A percentile compares a stretch with the other conserved stretches of the same genome.
phyloP scores from a whole-genome alignment of 1,140 invertebrate genomes.

The Batillaria attramentaria region DNA sequence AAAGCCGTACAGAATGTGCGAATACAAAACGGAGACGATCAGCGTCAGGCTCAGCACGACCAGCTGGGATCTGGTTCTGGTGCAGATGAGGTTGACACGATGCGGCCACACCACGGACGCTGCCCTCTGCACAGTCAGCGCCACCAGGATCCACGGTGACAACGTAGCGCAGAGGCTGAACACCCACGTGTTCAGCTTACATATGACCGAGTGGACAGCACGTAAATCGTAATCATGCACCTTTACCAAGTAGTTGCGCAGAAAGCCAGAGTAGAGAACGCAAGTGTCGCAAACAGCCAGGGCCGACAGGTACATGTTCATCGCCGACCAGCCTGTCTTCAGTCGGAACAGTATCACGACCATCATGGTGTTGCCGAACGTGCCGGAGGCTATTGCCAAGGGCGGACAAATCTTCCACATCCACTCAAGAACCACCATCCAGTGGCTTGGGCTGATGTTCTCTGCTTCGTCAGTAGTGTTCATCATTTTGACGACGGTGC shows the following conservation, averaged over 20 bases:
- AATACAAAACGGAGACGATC: background rate
- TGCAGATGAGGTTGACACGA: background rate
- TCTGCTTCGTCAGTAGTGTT: too few species aligned
- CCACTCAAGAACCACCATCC: too few species aligned
- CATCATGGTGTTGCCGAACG: slow-evolving; percentile 8
- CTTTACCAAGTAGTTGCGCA: background rate
- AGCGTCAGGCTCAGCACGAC: background rate
- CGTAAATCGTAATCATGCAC: background rate
- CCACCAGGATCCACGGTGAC: slow-evolving; percentile 15
- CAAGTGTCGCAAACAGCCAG: slow-evolving; percentile 14
- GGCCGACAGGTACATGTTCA: slow-evolving; percentile 7
- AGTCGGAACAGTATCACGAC: background rate
- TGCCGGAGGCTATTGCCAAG: too few species aligned
- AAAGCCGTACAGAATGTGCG: slow-evolving; percentile 3
- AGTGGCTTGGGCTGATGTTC: too few species aligned
- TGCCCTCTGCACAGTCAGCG: background rate
- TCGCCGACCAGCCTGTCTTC: background rate
- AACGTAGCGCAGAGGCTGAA: background rate
- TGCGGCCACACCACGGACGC: slow-evolving; percentile 14
- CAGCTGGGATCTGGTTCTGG: background rate
- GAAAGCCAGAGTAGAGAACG: background rate
- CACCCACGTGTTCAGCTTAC: slow-evolving; percentile 5
- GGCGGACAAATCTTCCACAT: too few species aligned
- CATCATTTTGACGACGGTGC: too few species aligned
- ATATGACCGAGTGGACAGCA: background rate